These are phyloP conservation scores for Saxidomus purpurata DNA, from an alignment of 1,140 invertebrate species.

Conservation along the genomic window DNA sequence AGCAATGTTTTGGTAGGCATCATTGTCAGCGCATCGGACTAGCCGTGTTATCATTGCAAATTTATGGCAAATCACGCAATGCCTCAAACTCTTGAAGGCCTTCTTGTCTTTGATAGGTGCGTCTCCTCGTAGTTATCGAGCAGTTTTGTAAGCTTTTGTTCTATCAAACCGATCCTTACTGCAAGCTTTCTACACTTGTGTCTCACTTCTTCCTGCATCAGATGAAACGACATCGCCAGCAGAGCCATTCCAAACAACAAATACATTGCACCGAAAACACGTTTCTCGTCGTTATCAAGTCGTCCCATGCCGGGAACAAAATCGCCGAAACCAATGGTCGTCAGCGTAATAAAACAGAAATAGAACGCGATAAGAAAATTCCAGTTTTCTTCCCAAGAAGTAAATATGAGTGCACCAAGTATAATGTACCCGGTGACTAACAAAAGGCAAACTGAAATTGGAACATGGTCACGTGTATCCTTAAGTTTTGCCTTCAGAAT, in stretches of 20 bases:
- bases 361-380: conserved; percentile 95
- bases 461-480: conserved; percentile 75
- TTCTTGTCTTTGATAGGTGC: neutral
- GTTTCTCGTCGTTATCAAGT: conserved; percentile 69
- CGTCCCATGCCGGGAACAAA: conserved; percentile 75
- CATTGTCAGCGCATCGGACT: too few relatives aligned
- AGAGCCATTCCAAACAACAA: conserved; percentile 94
- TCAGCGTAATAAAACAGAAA: conserved; percentile 95
- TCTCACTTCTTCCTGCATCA: conserved; percentile 96
- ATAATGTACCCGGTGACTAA: conserved; percentile 83
- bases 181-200: conserved; percentile 90
- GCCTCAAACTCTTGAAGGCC: too few relatives aligned
- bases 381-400: conserved; percentile 86
- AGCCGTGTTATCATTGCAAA: too few relatives aligned
- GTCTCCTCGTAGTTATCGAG: conserved; percentile 49
- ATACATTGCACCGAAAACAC: conserved; percentile 89
- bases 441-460: conserved; percentile 81
- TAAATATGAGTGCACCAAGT: conserved; percentile 83
- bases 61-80: too few relatives aligned
- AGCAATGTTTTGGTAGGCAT: too few relatives aligned
- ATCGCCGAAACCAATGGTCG: conserved; percentile 95
- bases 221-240: conserved; percentile 96
- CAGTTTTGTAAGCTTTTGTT: conserved; percentile 53
- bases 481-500: conserved; percentile 47
- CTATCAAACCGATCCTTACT: conserved; percentile 72